phyloP scores from a whole-genome alignment of 2,797 vertebrate species.

The Chaetodon trifasciatus region DNA sequence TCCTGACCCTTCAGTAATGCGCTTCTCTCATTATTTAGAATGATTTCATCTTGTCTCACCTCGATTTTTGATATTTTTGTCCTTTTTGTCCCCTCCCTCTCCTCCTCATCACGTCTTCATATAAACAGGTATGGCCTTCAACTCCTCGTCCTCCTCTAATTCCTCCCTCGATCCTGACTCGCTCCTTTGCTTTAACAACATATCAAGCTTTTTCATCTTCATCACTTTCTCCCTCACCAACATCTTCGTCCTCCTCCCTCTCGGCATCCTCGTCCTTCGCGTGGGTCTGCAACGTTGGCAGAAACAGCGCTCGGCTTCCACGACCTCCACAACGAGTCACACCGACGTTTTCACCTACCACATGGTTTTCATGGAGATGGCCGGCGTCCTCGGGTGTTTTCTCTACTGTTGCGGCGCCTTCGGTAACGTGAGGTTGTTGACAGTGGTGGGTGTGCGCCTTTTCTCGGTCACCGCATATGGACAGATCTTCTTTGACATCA shows the following conservation, averaged over 20 bases:
- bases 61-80: too few species aligned
- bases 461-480: rapidly evolving
- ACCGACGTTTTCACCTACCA: constrained; percentile 47
- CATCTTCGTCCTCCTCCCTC: constrained; percentile 31
- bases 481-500: constrained; percentile 33
- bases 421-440: rapidly evolving
- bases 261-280: constrained; percentile 17
- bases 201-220: not conserved
- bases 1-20: not conserved
- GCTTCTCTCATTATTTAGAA: not conserved
- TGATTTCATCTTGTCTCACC: not conserved
- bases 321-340: not conserved
- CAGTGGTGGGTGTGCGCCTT: rapidly evolving
- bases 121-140: constrained; percentile 34
- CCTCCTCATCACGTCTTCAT: not conserved
- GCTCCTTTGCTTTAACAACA: rapidly evolving
- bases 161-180: rapidly evolving
- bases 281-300: constrained; percentile 20
- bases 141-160: constrained; percentile 5
- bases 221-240: not conserved
- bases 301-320: not conserved
- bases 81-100: not conserved
- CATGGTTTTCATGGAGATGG: constrained; percentile 32
- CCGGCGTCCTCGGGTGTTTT: not conserved
- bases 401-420: not conserved